Evolutionary conservation across 2,113 vertebrate species (phyloP).

Genomic region (Tenebrosternarchus preto): DNA sequence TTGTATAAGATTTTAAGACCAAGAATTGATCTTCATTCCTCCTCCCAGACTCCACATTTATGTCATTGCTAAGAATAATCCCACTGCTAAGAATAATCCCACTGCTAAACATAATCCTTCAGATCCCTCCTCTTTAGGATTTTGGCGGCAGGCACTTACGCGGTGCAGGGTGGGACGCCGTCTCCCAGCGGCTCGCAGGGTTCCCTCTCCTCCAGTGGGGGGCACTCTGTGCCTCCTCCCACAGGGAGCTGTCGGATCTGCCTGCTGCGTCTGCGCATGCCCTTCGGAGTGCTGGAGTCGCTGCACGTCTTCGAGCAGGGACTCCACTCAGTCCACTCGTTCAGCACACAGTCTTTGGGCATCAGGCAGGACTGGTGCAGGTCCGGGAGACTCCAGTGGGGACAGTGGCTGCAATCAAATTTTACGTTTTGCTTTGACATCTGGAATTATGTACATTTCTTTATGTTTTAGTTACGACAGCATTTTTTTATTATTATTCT

Average conservation of each 20-base stretch:
- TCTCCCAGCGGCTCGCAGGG: slow-evolving; percentile 80
- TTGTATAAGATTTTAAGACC: neutral
- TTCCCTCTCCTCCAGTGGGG: slow-evolving; percentile 80
- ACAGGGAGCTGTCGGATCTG: slow-evolving; percentile 82
- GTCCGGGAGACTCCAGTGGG: slow-evolving; percentile 82
- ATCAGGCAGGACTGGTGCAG: slow-evolving; percentile 92
- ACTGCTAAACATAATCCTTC: too few species aligned
- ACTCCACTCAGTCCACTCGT: slow-evolving; percentile 87
- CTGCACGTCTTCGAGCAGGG: slow-evolving; percentile 85
- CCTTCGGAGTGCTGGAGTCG: slow-evolving; percentile 73
- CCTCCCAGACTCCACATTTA: neutral
- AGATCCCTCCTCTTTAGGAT: too few species aligned
- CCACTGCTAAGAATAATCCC: too few species aligned
- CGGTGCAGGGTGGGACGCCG: slow-evolving; percentile 78
- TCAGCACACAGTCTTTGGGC: slow-evolving; percentile 85
- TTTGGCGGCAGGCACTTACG: slow-evolving; percentile 74
- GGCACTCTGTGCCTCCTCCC: slow-evolving; percentile 80
- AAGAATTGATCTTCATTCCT: neutral
- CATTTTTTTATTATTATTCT: too few species aligned
- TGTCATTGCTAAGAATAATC: too few species aligned
- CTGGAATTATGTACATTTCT: too few species aligned
- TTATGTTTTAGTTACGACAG: too few species aligned
- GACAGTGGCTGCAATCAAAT: slow-evolving; percentile 79
- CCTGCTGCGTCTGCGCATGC: slow-evolving; percentile 77
- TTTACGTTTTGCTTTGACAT: neutral